A percentile compares a stretch with the other conserved stretches of the same genome.
phyloP scores from a whole-genome alignment of 2,888 invertebrate genomes.

The Cryptocheilus praepositus region DNA sequence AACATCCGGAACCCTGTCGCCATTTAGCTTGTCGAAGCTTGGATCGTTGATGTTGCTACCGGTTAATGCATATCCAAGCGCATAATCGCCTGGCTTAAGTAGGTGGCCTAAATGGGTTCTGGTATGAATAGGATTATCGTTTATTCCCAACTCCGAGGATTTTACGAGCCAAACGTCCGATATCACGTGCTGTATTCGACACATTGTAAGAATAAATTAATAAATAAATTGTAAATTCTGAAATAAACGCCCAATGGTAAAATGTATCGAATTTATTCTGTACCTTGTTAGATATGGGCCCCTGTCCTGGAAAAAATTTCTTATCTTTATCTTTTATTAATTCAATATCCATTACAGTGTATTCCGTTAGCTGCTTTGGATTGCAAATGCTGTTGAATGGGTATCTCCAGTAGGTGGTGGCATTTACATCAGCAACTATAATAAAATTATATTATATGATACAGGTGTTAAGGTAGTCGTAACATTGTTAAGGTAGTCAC shows the following conservation, averaged over 20 bases:
- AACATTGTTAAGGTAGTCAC: background rate
- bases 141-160: constrained; percentile 89
- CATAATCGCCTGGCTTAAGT: constrained; percentile 94
- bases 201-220: background rate
- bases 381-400: constrained; percentile 93
- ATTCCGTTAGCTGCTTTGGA: constrained; percentile 93
- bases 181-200: constrained; percentile 81
- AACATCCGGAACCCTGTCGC: constrained; percentile 87
- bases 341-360: constrained; percentile 96
- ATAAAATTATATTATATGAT: constrained; percentile 76
- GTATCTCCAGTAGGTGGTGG: constrained; percentile 88
- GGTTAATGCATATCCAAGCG: constrained; percentile 91
- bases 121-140: constrained; percentile 88
- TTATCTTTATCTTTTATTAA: constrained; percentile 84
- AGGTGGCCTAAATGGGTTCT: constrained; percentile 96
- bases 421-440: constrained; percentile 90
- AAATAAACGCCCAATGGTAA: background rate
- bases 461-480: constrained; percentile 11
- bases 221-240: constrained; percentile 16
- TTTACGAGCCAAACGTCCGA: constrained; percentile 96
- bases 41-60: constrained; percentile 95
- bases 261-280: constrained; percentile 12
- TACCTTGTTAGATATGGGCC: constrained; percentile 87
- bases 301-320: constrained; percentile 90
- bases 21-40: constrained; percentile 89